Evolutionary conservation across 2,797 vertebrate species (phyloP).

Genomic region (Syngnathus acus): DNA sequence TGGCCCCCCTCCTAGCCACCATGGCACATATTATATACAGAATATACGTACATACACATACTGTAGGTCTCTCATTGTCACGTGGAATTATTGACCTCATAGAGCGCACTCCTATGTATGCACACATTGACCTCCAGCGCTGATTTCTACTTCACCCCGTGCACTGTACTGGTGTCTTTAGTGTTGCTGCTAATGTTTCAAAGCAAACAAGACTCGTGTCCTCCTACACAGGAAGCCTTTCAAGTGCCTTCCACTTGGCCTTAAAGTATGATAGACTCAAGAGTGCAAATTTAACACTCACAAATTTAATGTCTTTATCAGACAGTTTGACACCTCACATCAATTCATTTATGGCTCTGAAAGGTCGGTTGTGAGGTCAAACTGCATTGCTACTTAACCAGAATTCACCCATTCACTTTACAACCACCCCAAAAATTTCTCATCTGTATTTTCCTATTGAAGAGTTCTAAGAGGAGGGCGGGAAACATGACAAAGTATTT

Average conservation of each 20-base stretch:
- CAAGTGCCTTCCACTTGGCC: slow-evolving; percentile 50
- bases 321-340: not conserved
- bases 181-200: not conserved
- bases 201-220: not conserved
- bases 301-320: not conserved
- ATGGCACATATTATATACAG: slow-evolving; percentile 1
- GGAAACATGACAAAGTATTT: slow-evolving; percentile 56
- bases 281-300: not conserved
- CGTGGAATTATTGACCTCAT: slow-evolving; percentile 2
- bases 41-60: not conserved
- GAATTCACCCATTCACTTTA: not conserved
- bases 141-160: not conserved
- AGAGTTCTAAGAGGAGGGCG: slow-evolving; percentile 31
- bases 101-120: not conserved
- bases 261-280: slow-evolving; percentile 3
- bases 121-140: slow-evolving; percentile 7
- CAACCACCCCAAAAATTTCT: slow-evolving; percentile 1
- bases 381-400: not conserved
- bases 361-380: not conserved
- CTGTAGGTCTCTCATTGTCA: not conserved
- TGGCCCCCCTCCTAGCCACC: not conserved
- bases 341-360: not conserved
- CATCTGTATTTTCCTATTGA: slow-evolving; percentile 20
- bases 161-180: not conserved
- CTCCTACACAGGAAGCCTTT: slow-evolving; percentile 8